Evolutionary conservation across 2,113 vertebrate species (phyloP).

Genomic region (Leptodactylus fuscus): DNA sequence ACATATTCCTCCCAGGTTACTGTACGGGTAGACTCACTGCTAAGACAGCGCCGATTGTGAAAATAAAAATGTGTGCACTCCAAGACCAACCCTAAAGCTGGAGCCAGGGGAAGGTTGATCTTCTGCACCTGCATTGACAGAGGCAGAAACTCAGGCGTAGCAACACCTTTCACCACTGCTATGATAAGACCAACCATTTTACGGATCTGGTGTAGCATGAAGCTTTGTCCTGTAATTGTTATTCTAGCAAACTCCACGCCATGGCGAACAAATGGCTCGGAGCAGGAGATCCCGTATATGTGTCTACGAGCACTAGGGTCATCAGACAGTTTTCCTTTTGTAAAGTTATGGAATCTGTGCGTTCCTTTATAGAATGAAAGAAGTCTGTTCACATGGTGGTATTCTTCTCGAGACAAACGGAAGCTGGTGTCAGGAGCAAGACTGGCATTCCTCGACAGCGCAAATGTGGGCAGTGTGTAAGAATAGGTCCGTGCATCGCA

Average conservation of each 20-base stretch:
- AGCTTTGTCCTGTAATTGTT: slow-evolving; percentile 44
- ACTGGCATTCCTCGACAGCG: neutral
- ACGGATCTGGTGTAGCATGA: slow-evolving; percentile 58
- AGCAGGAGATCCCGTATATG: slow-evolving; percentile 31
- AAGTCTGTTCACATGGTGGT: slow-evolving; percentile 29
- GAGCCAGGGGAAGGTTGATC: slow-evolving; percentile 35
- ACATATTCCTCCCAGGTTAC: slow-evolving; percentile 47
- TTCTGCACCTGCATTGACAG: slow-evolving; percentile 9
- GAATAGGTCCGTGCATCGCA: slow-evolving; percentile 49
- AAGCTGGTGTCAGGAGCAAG: slow-evolving; percentile 42
- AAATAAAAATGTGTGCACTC: slow-evolving; percentile 36
- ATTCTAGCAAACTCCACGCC: slow-evolving; percentile 44
- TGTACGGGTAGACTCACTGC: neutral
- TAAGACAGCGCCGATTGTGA: slow-evolving; percentile 27
- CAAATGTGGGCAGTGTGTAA: slow-evolving; percentile 52
- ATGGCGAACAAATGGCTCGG: slow-evolving; percentile 42
- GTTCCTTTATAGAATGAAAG: slow-evolving; percentile 50
- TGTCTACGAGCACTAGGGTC: slow-evolving; percentile 30
- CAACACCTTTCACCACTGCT: slow-evolving; percentile 36
- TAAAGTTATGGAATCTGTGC: slow-evolving; percentile 54
- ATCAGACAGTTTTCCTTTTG: neutral
- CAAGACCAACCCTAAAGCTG: slow-evolving; percentile 49
- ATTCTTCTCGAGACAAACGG: slow-evolving; percentile 43
- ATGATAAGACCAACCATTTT: slow-evolving; percentile 55
- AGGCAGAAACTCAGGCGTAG: slow-evolving; percentile 6